Base-by-base conservation (phyloP, 2,888 invertebrate species). In the Strigamia maritima region DNA sequence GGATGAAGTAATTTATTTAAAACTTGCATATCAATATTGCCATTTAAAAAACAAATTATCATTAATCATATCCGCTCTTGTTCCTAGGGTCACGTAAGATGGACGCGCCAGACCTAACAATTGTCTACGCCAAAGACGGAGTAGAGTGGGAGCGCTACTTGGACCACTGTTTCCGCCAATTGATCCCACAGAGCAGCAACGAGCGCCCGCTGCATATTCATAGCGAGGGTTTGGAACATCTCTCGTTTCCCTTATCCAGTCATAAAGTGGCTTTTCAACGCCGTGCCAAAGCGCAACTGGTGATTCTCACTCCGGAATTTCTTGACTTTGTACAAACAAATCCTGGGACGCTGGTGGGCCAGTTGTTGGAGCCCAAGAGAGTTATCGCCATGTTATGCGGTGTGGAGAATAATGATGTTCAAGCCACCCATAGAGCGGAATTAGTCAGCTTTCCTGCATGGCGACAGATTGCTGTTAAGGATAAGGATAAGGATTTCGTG, bases 401-500 rank as follows among this genome's bases (percentile, higher is more conserved):
- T 0, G 92, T 94, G 0, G 94, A 92, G 89, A 89, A 76, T 90
- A 65, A 24, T 40, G 82, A 92, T 83, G 87, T 94, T 75, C 89
- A 90, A 79, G 90, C 91, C 79, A 88, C 89, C 81, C 92, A 93
- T 83, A 90, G 89, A 85, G 90, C 90, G 86, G 91, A 92, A 91
- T 86, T 93, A 82, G 90, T 92, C 2, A 90, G 90, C 75, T 94
- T 92, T 84, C 90, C 91, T 80, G 91, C 92, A 83, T 95, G 94
- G 94, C 90, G 91, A 80, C 91, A 93, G 85, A 92, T 93, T 74
- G 81, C 80, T n/a, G 89, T 89, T 0, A 91, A 92, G 76, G 94
- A 94, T 84, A 93, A 94, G 84, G 94, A 94, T 85, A 92, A 92
- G 78, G 91, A 91, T 0, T 93, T 94, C 84, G 93, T 94, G 44